Conservation (phyloP, 1,140 invertebrate genomes). For the Drosophila eugracilis region DNA sequence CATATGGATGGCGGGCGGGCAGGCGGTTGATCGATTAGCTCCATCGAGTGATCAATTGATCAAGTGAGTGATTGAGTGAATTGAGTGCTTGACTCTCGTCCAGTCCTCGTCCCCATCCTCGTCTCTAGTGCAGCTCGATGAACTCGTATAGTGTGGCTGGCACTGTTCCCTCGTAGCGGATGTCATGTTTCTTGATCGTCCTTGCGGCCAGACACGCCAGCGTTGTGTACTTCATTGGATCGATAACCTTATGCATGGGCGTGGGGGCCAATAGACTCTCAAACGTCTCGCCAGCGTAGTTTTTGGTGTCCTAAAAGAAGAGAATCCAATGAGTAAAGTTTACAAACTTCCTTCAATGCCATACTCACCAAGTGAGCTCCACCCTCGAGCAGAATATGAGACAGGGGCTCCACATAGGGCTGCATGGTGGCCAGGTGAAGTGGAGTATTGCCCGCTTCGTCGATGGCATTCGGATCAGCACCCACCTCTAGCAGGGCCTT, state of each 20-base stretch:
- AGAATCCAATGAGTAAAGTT: neutral
- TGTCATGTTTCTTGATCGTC: constrained; percentile 86
- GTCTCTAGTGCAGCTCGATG: constrained; percentile 80
- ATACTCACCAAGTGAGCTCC: constrained; percentile 91
- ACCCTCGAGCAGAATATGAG: constrained; percentile 89
- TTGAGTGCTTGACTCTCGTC: constrained; percentile 52
- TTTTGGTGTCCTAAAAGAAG: constrained; percentile 89
- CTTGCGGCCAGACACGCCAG: constrained; percentile 93
- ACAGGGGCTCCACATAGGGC: constrained; percentile 88
- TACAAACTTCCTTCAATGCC: neutral
- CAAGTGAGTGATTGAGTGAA: constrained; percentile 44
- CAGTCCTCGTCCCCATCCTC: constrained; percentile 23
- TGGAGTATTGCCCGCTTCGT: constrained; percentile 90
- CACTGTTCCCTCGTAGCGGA: constrained; percentile 68
- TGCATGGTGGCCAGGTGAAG: constrained; percentile 83
- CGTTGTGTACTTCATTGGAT: constrained; percentile 91
- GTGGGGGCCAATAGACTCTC: constrained; percentile 88
- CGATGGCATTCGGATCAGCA: constrained; percentile 90
- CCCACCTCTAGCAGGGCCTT: constrained; percentile 93
- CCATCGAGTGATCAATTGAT: constrained; percentile 7
- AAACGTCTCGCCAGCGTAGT: constrained; percentile 92
- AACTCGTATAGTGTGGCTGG: constrained; percentile 75
- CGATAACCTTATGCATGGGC: constrained; percentile 88
- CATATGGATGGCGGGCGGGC: constrained; percentile 64
- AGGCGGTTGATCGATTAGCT: constrained; percentile 28